Base-by-base conservation (phyloP, 1,140 invertebrate species). In the Drosophila pruinosa region DNA sequence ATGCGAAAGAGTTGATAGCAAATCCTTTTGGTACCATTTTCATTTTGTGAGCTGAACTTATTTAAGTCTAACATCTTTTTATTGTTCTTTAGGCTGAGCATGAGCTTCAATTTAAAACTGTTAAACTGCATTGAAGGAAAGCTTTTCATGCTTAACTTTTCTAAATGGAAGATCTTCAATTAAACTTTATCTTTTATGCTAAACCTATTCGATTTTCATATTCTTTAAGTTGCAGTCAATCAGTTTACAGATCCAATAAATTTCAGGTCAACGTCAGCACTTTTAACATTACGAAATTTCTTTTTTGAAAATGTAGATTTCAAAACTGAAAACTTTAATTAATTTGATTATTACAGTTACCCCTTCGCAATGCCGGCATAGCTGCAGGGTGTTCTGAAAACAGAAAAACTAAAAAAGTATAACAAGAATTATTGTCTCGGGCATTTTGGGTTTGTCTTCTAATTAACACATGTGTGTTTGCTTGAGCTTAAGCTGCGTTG, bases 401-500 rank as follows among this genome's bases (percentile, higher is more conserved):
- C n/a, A 34, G 12, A 12, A 34, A 12, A 34, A 31, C 2, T 36
- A 19, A 1, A 21, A 48, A 48, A 48, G 19, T 59, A 38, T 48
- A 59, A 45, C 57, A 24, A 38, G 17, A 47, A 22, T 39, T 47
- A 48, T 53, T 54, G 17, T 31, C 17, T 43, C 12, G 12, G 2
- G 10, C 14, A 2, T 48, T 34, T 26, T 59, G 15, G 48, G 64
- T 50, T 61, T 71, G 67, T 58, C 67, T 71, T 38, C n/a, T 34
- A 71, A 71, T 74, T 74, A 74, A 71, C 72, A 70, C 72, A 41
- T 70, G 3, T 50, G 22, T 63, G 34, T 63, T 38, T 63, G 61
- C 28, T 14, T 54, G 31, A 41, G 64, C 56, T 39, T 26, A 24
- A 45, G 63, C 26, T 28, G 22, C 14, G n/a, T n/a, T n/a, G n/a